Evolutionary conservation across 2,888 invertebrate species (phyloP).

Genomic region (Drosophila ustulata): DNA sequence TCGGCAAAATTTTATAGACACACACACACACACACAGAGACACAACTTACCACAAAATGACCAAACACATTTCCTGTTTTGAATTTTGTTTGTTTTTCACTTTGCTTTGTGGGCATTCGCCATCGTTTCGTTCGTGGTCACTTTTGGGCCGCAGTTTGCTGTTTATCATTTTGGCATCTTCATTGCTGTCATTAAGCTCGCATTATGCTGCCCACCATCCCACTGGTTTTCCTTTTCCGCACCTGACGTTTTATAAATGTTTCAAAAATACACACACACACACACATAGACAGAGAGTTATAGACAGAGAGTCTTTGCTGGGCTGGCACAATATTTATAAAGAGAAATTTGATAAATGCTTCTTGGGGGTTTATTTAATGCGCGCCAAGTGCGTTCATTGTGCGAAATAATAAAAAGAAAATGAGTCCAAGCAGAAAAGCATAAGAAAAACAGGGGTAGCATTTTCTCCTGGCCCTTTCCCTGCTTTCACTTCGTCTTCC

Average conservation of each 20-base stretch:
- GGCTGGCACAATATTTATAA: constrained; percentile 56
- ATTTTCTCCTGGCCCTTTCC: constrained; percentile 8
- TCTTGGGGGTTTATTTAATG: constrained; percentile 80
- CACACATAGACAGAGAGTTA: constrained; percentile 18
- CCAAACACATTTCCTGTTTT: constrained; percentile 68
- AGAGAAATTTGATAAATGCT: constrained; percentile 78
- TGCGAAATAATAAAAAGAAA: constrained; percentile 68
- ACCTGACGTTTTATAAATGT: constrained; percentile 77
- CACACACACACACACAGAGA: not conserved
- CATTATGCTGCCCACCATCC: constrained; percentile 60
- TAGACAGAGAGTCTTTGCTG: constrained; percentile 33
- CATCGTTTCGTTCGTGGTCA: constrained; percentile 46
- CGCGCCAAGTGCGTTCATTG: constrained; percentile 77
- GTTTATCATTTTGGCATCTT: constrained; percentile 82
- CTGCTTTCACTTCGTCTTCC: not conserved
- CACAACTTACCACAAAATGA: constrained; percentile 41
- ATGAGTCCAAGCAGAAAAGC: constrained; percentile 8
- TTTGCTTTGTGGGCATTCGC: constrained; percentile 44
- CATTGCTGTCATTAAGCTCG: constrained; percentile 80
- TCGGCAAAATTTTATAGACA: constrained; percentile 32
- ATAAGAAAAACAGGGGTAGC: constrained; percentile 15
- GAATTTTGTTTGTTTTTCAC: constrained; percentile 50
- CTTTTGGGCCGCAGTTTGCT: constrained; percentile 64
- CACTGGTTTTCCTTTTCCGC: constrained; percentile 34
- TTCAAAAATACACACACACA: constrained; percentile 60